Evolutionary conservation across 2,113 vertebrate genomes (phyloP), one percentile per base, ranked within the genome.

Genomic region (Numida meleagris): DNA sequence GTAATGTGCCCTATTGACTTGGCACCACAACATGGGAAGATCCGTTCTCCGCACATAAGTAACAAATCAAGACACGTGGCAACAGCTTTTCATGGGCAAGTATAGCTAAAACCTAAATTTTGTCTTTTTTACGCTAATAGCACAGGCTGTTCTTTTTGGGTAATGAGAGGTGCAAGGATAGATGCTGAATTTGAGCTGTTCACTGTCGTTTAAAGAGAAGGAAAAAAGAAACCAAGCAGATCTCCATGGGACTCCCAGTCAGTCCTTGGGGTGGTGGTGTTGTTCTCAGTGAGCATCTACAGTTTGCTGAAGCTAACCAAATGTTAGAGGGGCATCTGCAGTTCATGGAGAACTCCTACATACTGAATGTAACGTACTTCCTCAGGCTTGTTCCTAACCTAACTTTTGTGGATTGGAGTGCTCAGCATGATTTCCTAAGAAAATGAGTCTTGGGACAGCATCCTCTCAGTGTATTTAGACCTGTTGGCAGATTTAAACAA

Each of bases 401-500:
- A 58, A 53, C 10, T 25, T 59, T 92, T 95, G 50, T 58, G 83
- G 29, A 13, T 38, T 86, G 46, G 19, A 86, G 14, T 16, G 9
- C 38, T 78, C 42, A 88, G 33, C 12, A 40, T 36, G 40, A 57
- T 74, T 95, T 86, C 50, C 17, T 53, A 42, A 62, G n/a, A 88
- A 86, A 92, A 90, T 74, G 55, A 90, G 55, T 59, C 72, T 86
- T 86, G n/a, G 72, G 88, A 88, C 72, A 86, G 33, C 67, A 61
- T 16, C n/a, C 6, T 12, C 23, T 16, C 31, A 71, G 20, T 50
- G 20, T 70, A 50, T 62, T 65, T 66, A 80, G 73, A 80, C 58
- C 53, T 46, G 67, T 58, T 83, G 73, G 71, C 45, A 93, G 80
- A 77, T 83, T 92, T 88, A 77, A 94, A 86, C 50, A 86, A 66